phyloP scores from a whole-genome alignment of 2,888 invertebrate genomes.

The Drosophila meridionalis region DNA sequence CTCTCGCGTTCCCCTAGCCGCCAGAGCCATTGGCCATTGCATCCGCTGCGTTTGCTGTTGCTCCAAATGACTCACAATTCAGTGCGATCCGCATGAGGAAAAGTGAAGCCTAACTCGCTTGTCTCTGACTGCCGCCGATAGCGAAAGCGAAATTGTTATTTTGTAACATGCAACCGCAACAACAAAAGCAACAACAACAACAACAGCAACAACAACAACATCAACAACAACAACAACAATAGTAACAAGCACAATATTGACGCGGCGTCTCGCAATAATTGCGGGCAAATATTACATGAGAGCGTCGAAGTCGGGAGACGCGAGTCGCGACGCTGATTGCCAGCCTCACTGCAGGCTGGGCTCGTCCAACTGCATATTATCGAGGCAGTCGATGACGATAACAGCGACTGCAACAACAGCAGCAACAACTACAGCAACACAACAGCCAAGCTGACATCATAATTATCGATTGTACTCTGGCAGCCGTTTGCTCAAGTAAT shows the following conservation, averaged over 20 bases:
- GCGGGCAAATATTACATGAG: conserved; percentile 76
- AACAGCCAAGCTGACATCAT: conserved; percentile 57
- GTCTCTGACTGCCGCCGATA: conserved; percentile 38
- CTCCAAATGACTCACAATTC: conserved; percentile 77
- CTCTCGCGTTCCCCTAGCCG: background rate
- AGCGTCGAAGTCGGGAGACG: conserved; percentile 24
- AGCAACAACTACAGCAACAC: conserved; percentile 29
- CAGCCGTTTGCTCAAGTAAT: conserved; percentile 50
- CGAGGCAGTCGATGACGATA: conserved; percentile 68
- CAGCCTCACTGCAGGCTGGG: conserved; percentile 40
- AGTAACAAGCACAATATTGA: conserved; percentile 35
- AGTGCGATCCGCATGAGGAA: conserved; percentile 53
- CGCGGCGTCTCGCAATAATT: conserved; percentile 72
- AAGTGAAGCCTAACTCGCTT: conserved; percentile 54
- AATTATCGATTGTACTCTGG: conserved; percentile 68
- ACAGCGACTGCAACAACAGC: conserved; percentile 32
- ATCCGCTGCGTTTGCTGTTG: conserved; percentile 52
- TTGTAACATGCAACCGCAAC: conserved; percentile 79
- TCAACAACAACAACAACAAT: conserved; percentile 37
- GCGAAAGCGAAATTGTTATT: conserved; percentile 75
- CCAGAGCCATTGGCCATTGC: conserved; percentile 23
- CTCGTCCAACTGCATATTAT: conserved; percentile 57
- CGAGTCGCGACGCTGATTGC: conserved; percentile 1
- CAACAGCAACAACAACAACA: conserved; percentile 65
- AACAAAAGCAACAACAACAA: conserved; percentile 39